These are phyloP conservation scores for Megaleporinus macrocephalus DNA, from an alignment of 2,113 vertebrate genomes.

Conservation along the genomic window DNA sequence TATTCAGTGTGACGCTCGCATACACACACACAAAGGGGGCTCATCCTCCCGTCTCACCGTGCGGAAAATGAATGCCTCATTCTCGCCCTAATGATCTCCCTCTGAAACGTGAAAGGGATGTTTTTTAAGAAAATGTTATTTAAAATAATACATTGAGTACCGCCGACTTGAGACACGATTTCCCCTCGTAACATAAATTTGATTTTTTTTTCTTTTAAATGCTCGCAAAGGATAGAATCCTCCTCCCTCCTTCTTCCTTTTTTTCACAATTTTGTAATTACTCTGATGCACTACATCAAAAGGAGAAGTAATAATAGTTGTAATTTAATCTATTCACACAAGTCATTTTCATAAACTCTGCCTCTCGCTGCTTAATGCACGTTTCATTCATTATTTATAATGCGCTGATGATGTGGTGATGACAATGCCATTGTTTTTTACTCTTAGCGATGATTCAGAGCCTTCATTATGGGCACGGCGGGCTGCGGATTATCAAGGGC, in stretches of 20 bases:
- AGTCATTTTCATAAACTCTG: constrained; percentile 96
- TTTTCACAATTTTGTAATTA: constrained; percentile 92
- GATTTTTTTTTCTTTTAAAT: constrained; percentile 72
- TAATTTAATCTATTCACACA: constrained; percentile 98
- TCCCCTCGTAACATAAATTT: constrained; percentile 76
- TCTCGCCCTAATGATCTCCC: constrained; percentile 84
- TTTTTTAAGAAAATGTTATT: constrained; percentile 85
- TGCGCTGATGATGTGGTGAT: constrained; percentile 94
- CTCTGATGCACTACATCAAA: constrained; percentile 97
- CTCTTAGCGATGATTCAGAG: constrained; percentile 90
- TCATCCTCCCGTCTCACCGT: constrained; percentile 62
- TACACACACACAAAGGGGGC: constrained; percentile 49
- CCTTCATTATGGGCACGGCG: constrained; percentile 90
- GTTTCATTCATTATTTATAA: constrained; percentile 98
- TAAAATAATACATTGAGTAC: constrained; percentile 86
- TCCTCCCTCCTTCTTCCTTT: constrained; percentile 43
- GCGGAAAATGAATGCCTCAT: constrained; percentile 74
- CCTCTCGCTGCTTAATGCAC: constrained; percentile 88
- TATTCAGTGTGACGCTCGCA: constrained; percentile 55
- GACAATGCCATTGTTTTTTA: constrained; percentile 95
- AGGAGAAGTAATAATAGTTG: constrained; percentile 96
- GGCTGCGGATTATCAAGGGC: constrained; percentile 94
- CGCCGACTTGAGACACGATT: constrained; percentile 84
- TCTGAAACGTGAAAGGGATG: constrained; percentile 73
- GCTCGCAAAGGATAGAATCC: constrained; percentile 84